Evolutionary conservation across 2,797 vertebrate genomes (phyloP), one percentile per base, ranked within the genome.

Genomic region (Simalia tracyae): DNA sequence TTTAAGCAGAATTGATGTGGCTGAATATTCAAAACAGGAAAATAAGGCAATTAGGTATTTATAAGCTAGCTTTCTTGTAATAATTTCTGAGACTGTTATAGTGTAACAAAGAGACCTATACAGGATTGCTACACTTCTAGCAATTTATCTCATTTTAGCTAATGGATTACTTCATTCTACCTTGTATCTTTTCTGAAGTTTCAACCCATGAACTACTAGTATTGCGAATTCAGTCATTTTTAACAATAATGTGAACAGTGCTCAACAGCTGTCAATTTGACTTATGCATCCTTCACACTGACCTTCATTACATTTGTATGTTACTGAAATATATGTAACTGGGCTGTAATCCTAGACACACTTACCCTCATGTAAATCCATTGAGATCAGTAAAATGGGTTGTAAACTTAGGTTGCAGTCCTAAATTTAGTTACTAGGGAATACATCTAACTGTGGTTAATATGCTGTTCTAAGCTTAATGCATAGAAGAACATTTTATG

Each of bases 141-240:
- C 31, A 59, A 93, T 95, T 93, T 0, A 0, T 61, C 90, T 90
- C 90, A 26, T 89, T 86, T 93, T 92, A 91, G 81, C 94, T 95
- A 88, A 90, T 92, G 92, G 93, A 96, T 88, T 95, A 93, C 91
- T 94, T 46, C 28, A 17, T 63, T 57, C 31, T 42, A 36, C 17
- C 95, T 76, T 89, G 4, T 24, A 66, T 63, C 36, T 50, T 93
- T 91, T 93, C 94, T 81, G 92, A 94, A 95, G 94, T 92, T 95
- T 94, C 87, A 88, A 93, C 95, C 91, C 91, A 93, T 93, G 86
- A 84, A 95, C 96, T 59, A 42, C 57, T 93, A 12, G 91, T 89
- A 42, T 95, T 96, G 96, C 96, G 92, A 96, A 96, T 94, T 94
- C 95, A 94, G 94, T 85, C 94, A 88, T 95, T 96, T 97, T 96